phyloP scores from a whole-genome alignment of 1,140 invertebrate genomes.

The Drosophila grimshawi region DNA sequence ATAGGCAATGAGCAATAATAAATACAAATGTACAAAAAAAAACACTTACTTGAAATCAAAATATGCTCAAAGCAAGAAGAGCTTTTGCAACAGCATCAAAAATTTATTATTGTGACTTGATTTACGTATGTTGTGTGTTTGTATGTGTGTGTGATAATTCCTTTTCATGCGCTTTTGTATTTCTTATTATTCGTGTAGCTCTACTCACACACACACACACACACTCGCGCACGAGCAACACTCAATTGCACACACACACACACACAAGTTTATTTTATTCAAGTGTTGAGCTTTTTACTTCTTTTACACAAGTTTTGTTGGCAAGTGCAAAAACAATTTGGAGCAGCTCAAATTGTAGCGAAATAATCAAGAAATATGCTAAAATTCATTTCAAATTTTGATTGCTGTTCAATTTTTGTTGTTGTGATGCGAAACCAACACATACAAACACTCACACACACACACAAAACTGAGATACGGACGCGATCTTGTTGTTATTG shows the following conservation, averaged over 20 bases:
- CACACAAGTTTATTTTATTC: constrained; percentile 2
- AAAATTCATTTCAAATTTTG: constrained; percentile 54
- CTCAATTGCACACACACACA: not conserved
- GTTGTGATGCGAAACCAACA: constrained; percentile 37
- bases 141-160: not conserved
- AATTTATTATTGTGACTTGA: too few species aligned
- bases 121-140: too few species aligned
- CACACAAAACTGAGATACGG: constrained; percentile 4
- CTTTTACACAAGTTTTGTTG: constrained; percentile 31
- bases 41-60: not conserved
- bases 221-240: not conserved
- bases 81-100: not conserved
- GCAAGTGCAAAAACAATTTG: constrained; percentile 45
- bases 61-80: not conserved
- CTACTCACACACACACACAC: not conserved
- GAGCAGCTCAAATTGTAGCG: constrained; percentile 36
- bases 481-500: constrained; percentile 27
- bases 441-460: constrained; percentile 21
- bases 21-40: not conserved
- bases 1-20: too few species aligned
- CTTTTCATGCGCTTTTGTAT: not conserved
- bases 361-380: constrained; percentile 38
- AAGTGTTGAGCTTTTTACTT: constrained; percentile 20
- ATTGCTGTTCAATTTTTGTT: constrained; percentile 12
- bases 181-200: not conserved